Conservation (phyloP, 2,888 invertebrate species). For the Parthenolecanium corni region DNA sequence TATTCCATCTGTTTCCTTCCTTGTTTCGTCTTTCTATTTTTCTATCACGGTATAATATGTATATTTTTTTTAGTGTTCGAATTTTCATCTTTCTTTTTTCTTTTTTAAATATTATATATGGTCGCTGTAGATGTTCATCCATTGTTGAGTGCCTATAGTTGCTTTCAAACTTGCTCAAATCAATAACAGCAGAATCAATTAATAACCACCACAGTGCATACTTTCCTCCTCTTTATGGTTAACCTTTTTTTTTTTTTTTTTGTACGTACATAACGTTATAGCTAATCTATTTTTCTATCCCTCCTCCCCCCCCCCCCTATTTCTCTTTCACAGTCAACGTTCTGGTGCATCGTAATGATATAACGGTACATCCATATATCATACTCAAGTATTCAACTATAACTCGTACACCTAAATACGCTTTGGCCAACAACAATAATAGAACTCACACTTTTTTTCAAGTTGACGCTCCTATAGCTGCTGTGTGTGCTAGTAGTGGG, state of each 20-base stretch:
- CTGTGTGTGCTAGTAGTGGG: background rate
- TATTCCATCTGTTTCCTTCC: conserved; percentile 24
- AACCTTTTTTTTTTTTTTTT: too few species aligned
- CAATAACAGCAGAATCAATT: conserved; percentile 13
- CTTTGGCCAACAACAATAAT: background rate
- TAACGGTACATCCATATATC: conserved; percentile 20
- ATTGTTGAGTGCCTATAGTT: conserved; percentile 23
- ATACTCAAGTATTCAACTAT: conserved; percentile 8
- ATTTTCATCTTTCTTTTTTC: too few species aligned
- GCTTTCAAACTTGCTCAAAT: conserved; percentile 1
- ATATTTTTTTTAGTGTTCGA: background rate
- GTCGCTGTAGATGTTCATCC: conserved; percentile 8
- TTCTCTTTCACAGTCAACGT: background rate
- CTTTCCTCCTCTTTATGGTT: background rate
- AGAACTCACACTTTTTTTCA: conserved; percentile 16
- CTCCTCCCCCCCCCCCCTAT: background rate
- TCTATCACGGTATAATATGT: background rate
- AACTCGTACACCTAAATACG: background rate
- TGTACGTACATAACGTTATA: too few species aligned
- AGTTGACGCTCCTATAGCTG: background rate
- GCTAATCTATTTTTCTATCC: too few species aligned
- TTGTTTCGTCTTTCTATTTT: conserved; percentile 4
- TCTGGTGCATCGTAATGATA: conserved; percentile 5
- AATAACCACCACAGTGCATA: conserved; percentile 2
- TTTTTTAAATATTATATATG: background rate